Evolutionary conservation across 2,113 vertebrate species (phyloP), one percentile per base, ranked within the genome.

Genomic region (Heliornis fulica): DNA sequence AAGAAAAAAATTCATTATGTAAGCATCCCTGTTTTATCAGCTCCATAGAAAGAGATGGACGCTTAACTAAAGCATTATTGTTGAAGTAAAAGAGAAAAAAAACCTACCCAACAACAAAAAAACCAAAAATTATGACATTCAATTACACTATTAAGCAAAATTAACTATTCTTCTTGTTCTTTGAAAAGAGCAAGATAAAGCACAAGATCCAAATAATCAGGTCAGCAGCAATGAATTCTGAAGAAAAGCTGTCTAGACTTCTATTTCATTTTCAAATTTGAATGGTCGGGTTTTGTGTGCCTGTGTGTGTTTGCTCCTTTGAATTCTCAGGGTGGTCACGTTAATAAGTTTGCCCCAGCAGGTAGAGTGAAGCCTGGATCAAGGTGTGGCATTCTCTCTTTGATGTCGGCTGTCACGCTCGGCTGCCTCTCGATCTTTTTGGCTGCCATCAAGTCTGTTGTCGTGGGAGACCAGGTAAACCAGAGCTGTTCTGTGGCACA

Each of bases 241-340:
- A 97, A 98, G 96, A 94, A 97, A 98, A 97, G 97, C 94, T 93
- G 98, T 98, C 98, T 98, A 98, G 98, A 98, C 98, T 97, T 97
- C 95, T 98, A 97, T 98, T 98, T 98, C 96, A 36, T 97, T 97
- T 94, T 95, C 95, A 96, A 87, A 93, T 93, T 92, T 95, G 97
- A 98, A 97, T 93, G 93, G 54, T 40, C 93, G 93, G 82, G 68
- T 36, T 96, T 77, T 83, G 78, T 92, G 83, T 72, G 51, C 56
- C 51, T 82, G 65, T 87, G 78, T 86, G 66, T 75, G 10, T 96
- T 93, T 50, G 90, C 92, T 97, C 87, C 98, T 98, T 99, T 99
- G 98, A 99, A 98, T 98, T 98, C 96, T 97, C 97, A 94, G 98
- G 98, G 98, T 98, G 98, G 98, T 98, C 99, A 98, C 94, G 97